These are phyloP conservation scores for Sitobion miscanthi DNA, from an alignment of 1,140 invertebrate genomes.

Conservation along the genomic window DNA sequence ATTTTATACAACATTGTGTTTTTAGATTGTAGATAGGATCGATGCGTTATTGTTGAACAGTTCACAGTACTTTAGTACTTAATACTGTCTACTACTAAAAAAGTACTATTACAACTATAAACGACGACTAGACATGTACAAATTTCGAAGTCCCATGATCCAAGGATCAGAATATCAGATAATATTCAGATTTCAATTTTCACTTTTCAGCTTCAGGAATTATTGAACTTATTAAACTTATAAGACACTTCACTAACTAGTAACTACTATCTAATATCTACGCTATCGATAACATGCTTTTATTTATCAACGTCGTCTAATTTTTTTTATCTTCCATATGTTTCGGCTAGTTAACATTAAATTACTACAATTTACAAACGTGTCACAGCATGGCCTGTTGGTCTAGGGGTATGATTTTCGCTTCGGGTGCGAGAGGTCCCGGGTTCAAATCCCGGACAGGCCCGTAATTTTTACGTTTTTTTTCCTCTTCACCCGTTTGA, in stretches of 20 bases:
- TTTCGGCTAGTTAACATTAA: neutral
- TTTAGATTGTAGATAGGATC: neutral
- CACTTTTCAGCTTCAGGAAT: neutral
- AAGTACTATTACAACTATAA: neutral
- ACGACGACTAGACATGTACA: neutral
- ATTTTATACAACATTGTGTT: constrained; percentile 1
- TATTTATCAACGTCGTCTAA: no score
- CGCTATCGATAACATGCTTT: neutral
- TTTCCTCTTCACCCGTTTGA: no score
- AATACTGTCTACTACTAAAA: neutral
- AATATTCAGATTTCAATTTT: no score
- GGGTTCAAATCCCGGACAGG: constrained; percentile 82
- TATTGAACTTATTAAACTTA: neutral
- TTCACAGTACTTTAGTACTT: neutral
- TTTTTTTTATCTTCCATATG: neutral
- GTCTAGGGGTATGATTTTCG: constrained; percentile 83
- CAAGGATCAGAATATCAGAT: neutral
- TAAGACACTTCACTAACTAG: no score
- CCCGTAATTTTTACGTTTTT: constrained; percentile 63
- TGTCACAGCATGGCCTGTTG: constrained; percentile 68
- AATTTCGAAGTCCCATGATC: neutral
- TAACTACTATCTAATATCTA: no score
- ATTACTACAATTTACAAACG: neutral
- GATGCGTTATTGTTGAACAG: neutral
- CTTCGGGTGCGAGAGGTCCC: constrained; percentile 83